Evolutionary conservation across 2,888 invertebrate genomes (phyloP), one percentile per base, ranked within the genome.

Genomic region (Camponotus fellah): DNA sequence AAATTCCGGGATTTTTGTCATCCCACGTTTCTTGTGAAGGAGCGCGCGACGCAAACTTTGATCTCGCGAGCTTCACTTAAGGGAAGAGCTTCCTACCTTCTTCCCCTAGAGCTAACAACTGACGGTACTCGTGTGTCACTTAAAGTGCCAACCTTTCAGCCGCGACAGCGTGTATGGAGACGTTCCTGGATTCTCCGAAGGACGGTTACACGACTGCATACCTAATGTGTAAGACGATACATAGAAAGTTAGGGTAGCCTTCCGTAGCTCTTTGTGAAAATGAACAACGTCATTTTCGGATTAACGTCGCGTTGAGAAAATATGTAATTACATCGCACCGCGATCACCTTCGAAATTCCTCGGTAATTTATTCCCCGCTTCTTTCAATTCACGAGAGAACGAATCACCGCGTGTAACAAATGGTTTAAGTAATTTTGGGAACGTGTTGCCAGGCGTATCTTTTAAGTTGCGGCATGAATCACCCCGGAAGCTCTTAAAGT

Each of bases 131-230:
- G 79, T 80, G 75, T 77, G 74, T 79, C 77, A 79, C 84, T 79
- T 84, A 83, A 72, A 37, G 72, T 64, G 58, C 68, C 81, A 86
- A 69, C 81, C 83, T 86, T 89, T 90, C 83, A 86, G 85, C 77
- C 66, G 17, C 75, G 83, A 68, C 76, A 87, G 86, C 89, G 84
- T 82, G 85, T 84, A 89, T 86, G 86, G 83, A 79, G 85, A 76
- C 80, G 85, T 58, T 85, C 62, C 80, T 77, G 64, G 53, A 84
- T 82, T 84, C 83, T 84, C 83, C 80, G 72, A 82, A 83, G 86
- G 86, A 69, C 84, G 82, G 83, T 84, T 83, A 82, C 82, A 82
- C 83, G 89, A 83, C 77, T 89, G 89, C 87, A 90, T 89, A 87
- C 82, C 76, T 89, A 85, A 89, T 89, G 79, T 79, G 82, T 82